Base-by-base conservation (phyloP, 2,797 vertebrate genomes). In the Enteromius fasciolatus region DNA sequence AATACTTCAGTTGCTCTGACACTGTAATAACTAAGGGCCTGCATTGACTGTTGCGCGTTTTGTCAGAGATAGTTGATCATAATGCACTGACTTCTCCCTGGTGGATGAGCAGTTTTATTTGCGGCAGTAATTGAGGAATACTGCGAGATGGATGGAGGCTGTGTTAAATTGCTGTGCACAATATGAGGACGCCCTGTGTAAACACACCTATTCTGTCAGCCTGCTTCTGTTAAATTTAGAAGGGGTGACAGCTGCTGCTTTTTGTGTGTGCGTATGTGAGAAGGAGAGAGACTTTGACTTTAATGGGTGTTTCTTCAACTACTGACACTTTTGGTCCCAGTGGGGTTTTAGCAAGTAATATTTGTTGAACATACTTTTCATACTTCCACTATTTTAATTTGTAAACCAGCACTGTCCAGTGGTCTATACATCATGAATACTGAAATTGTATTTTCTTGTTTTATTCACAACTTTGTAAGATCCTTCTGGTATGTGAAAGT, bases 201-300 rank as follows among this genome's bases (percentile, higher is more conserved):
- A 66, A 72, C 44, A 41, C 82, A 18, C 63, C 67, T 84, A 79
- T 86, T 89, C 75, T 87, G 83, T 84, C 78, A 85, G 72, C 85
- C 83, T 70, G 84, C 76, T 76, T 85, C 76, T 79, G 89, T 90
- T 91, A 89, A 85, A 93, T 94, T 92, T 94, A 93, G 92, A 92
- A 92, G 87, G 85, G 78, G 41, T 48, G 92, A 91, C 93, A 93
- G 92, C 92, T 94, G 92, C 89, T 90, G 81, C 80, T 87, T 44
- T 61, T 82, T 86, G 82, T 25, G 61, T 79, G 72, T 80, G 63
- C 7, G 28, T 36, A 54, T 70, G 80, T 77, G 82, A 28, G 64
- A 79, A 31, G 18, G 7, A 20, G 7, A 61, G 79, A 52, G 44
- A 74, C n/a, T 61, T 57, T 17, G 28, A 50, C 20, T 73, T 25